Conservation (phyloP, 2,888 invertebrate genomes). For the Ophion slaviceki region DNA sequence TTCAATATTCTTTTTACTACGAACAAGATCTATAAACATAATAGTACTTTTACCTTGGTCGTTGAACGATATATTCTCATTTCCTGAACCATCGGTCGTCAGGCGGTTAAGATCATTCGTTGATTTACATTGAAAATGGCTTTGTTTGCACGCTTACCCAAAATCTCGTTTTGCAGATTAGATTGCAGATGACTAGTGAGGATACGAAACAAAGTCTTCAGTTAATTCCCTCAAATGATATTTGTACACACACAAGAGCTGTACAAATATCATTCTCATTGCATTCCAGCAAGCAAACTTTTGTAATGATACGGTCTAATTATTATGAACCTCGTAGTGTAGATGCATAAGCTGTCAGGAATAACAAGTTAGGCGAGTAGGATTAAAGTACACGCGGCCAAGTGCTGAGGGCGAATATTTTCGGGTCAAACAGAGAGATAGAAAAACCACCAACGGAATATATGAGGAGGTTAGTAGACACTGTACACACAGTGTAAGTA, state of each 20-base stretch:
- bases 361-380: conserved; percentile 4
- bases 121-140: too few relatives aligned
- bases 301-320: neutral
- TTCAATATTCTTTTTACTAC: neutral
- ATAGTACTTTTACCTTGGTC: too few relatives aligned
- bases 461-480: conserved; percentile 19
- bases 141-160: too few relatives aligned
- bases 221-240: neutral
- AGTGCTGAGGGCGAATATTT: conserved; percentile 24
- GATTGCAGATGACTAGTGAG: neutral
- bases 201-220: neutral
- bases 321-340: neutral
- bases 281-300: neutral
- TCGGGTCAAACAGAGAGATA: conserved; percentile 33
- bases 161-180: too few relatives aligned
- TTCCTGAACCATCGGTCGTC: neutral
- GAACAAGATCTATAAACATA: neutral
- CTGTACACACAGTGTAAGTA: conserved; percentile 19
- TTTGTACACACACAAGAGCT: neutral
- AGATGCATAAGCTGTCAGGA: neutral
- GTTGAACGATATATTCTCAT: neutral
- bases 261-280: neutral
- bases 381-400: conserved; percentile 2
- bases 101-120: too few relatives aligned
- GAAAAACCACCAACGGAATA: conserved; percentile 29